phyloP scores from a whole-genome alignment of 2,888 invertebrate genomes.

The Meta bourneti region DNA sequence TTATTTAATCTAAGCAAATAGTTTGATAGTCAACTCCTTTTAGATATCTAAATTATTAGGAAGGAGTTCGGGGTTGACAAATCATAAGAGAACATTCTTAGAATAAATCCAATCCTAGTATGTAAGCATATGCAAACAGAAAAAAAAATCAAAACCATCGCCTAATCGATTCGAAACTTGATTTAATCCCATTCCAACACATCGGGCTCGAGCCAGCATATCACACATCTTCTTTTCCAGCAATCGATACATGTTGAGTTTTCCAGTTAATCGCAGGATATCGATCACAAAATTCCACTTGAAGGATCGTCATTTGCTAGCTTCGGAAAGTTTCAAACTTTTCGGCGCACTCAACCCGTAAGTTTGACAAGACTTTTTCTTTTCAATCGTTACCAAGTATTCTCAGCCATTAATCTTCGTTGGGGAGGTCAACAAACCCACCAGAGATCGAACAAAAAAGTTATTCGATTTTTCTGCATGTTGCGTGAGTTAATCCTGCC shows the following conservation, averaged over 20 bases:
- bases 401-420: constrained; percentile 34
- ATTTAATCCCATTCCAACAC: not conserved
- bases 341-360: not conserved
- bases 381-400: not conserved
- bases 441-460: not conserved
- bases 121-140: not conserved
- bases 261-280: not conserved
- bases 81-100: too few relatives aligned
- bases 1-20: too few relatives aligned
- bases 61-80: too few relatives aligned
- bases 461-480: not conserved
- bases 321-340: not conserved
- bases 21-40: too few relatives aligned
- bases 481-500: not conserved
- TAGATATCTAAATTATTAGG: too few relatives aligned
- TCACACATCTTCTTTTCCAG: not conserved
- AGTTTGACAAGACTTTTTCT: not conserved
- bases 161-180: not conserved
- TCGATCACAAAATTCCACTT: not conserved
- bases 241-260: not conserved
- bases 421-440: constrained; percentile 25
- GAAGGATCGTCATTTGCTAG: constrained; percentile 1
- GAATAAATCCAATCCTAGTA: too few relatives aligned
- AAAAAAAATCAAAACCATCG: not conserved
- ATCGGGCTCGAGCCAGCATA: not conserved